Conservation (phyloP, 2,797 vertebrate genomes). For the Ctenopoma kingsleyae region DNA sequence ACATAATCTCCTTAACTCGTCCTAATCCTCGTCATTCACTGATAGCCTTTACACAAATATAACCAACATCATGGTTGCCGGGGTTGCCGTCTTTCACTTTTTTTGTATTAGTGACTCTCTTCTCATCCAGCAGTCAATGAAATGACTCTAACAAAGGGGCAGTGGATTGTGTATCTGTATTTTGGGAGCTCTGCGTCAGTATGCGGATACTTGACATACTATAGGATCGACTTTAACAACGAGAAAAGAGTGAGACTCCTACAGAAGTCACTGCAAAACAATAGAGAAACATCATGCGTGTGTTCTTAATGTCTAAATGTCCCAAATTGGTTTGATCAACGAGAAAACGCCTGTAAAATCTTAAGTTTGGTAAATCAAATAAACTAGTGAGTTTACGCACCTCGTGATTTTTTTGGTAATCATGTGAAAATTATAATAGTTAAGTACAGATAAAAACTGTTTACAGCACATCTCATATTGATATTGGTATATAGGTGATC, state of each 20-base stretch:
- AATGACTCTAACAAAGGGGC: slow-evolving; percentile 80
- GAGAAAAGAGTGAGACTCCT: slow-evolving; percentile 48
- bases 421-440: neutral
- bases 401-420: neutral
- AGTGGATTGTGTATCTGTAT: slow-evolving; percentile 86
- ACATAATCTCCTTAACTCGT: slow-evolving; percentile 90
- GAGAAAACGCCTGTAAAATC: neutral
- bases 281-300: neutral
- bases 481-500: neutral
- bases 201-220: slow-evolving; percentile 79
- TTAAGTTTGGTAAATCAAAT: neutral
- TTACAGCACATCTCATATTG: neutral
- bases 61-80: slow-evolving; percentile 88
- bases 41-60: slow-evolving; percentile 90
- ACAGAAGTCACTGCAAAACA: slow-evolving; percentile 56
- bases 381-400: neutral
- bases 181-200: slow-evolving; percentile 70
- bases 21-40: slow-evolving; percentile 90
- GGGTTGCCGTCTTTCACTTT: slow-evolving; percentile 87
- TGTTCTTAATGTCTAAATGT: neutral
- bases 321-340: neutral
- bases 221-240: slow-evolving; percentile 68
- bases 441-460: neutral
- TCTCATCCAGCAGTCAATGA: slow-evolving; percentile 87
- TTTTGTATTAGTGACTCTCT: slow-evolving; percentile 85